Evolutionary conservation across 1,140 invertebrate species (phyloP), one percentile per base, ranked within the genome.

Genomic region (Halesus radiatus): DNA sequence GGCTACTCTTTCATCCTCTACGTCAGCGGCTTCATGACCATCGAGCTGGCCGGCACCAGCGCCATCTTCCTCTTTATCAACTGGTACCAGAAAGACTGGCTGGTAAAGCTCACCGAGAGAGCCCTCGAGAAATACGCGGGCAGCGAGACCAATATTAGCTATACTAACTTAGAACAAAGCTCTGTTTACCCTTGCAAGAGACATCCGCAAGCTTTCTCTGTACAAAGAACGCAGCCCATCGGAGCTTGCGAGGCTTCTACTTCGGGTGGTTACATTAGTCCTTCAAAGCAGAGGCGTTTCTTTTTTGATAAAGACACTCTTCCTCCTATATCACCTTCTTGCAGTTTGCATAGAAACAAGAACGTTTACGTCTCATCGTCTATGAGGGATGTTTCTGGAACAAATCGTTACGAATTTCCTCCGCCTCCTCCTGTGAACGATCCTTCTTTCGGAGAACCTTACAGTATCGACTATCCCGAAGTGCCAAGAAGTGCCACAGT

Each of bases 1-100:
- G 96, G 96, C 66, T 96, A 95, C 88, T 95, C 94, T 68, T 98
- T 97, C 88, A 91, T 96, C 23, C 90, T 97, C 13, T 95, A 96
- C 85, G 93, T 97, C 37, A 92, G 94, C 83, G 95, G 96, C 16
- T 96, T 97, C 85, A 92, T 97, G 81, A 92, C 93, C 23, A 95
- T 94, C 3, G 96, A 97, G 87, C 88, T 96, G 60, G 94, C 96
- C 16, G 96, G 96, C 16, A 95, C 95, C 16, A 93, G 94, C 66
- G 95, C 95, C 70, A 94, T 98, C 66, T 97, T 97, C 86, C 92
- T 96, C 32, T 97, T 95, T 87, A 95, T 97, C 81, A 88, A 90
- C 82, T 90, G 89, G 83, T 90, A 90, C 64, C 89, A 90, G 84
- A 90, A 89, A 85, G 89, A 90, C 85, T 90, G 89, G 89, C 87